A percentile compares a stretch with the other conserved stretches of the same genome.
phyloP scores from a whole-genome alignment of 2,797 vertebrate species.

The Hyperoplus immaculatus region DNA sequence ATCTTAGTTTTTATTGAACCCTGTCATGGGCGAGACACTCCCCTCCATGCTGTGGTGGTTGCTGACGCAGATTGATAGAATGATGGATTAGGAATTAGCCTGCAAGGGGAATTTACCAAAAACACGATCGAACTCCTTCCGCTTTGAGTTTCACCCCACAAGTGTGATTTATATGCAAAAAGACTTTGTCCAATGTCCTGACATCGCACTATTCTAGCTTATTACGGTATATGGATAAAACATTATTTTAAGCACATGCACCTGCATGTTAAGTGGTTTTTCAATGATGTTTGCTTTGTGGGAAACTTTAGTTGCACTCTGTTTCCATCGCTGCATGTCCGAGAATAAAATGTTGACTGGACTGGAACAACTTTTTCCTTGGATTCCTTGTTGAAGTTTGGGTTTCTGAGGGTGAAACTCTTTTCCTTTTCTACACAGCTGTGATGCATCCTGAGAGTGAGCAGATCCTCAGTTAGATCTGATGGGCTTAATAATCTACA shows the following conservation, averaged over 20 bases:
- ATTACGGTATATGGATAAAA: constrained; percentile 22
- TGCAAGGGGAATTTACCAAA: constrained; percentile 57
- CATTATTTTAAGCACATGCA: constrained; percentile 18
- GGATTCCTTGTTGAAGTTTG: background rate
- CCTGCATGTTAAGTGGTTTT: background rate
- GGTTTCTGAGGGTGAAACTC: background rate
- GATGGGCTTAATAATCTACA: background rate
- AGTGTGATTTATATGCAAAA: constrained; percentile 64
- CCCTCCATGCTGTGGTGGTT: constrained; percentile 50
- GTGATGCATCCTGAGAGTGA: background rate
- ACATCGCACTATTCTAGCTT: constrained; percentile 47
- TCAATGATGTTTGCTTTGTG: background rate
- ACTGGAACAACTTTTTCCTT: background rate
- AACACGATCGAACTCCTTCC: constrained; percentile 56
- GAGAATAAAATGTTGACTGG: background rate
- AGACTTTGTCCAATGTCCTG: constrained; percentile 32
- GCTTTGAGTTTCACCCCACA: constrained; percentile 38
- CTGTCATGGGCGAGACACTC: constrained; percentile 66
- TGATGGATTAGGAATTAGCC: constrained; percentile 79
- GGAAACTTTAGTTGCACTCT: background rate
- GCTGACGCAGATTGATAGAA: constrained; percentile 63
- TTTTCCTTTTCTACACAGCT: background rate
- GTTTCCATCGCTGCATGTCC: background rate
- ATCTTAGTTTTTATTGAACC: constrained; percentile 81
- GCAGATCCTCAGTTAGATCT: background rate